Conservation (phyloP, 2,888 invertebrate species). For the Sminthurides aquaticus region DNA sequence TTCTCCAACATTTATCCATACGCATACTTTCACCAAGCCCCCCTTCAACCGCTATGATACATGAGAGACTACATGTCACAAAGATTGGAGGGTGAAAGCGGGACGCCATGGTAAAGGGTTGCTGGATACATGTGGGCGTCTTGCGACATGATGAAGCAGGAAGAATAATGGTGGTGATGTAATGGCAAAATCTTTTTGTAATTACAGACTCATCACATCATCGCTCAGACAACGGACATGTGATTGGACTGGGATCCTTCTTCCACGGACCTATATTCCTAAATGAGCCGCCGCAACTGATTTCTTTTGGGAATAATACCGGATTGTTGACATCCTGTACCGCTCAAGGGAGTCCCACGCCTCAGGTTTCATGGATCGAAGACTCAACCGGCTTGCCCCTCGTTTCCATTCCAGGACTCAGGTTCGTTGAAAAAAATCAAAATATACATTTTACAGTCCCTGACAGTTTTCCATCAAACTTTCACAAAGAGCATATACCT, state of each 20-base stretch:
- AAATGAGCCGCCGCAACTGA: conserved; percentile 20
- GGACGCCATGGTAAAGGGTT: too few relatives aligned
- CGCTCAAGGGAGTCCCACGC: conserved; percentile 20
- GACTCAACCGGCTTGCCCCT: conserved; percentile 22
- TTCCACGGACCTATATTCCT: conserved; percentile 14
- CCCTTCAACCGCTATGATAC: too few relatives aligned
- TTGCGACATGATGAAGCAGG: not conserved
- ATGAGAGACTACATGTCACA: too few relatives aligned
- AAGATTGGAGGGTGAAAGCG: too few relatives aligned
- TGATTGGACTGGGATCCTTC: conserved; percentile 9
- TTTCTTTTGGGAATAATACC: conserved; percentile 15
- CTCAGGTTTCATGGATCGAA: conserved; percentile 20
- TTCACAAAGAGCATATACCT: too few relatives aligned
- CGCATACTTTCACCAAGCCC: too few relatives aligned
- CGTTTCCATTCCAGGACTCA: conserved; percentile 9
- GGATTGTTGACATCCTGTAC: conserved; percentile 19
- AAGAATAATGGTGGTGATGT: not conserved
- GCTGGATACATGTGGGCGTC: not conserved
- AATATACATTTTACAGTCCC: too few relatives aligned
- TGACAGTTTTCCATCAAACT: too few relatives aligned
- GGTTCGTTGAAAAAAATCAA: too few relatives aligned
- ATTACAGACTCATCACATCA: not conserved
- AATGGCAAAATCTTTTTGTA: not conserved
- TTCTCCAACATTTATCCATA: too few relatives aligned
- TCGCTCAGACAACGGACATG: not conserved